Evolutionary conservation across 1,140 invertebrate genomes (phyloP).

Genomic region (Atopsyche davidsoni): DNA sequence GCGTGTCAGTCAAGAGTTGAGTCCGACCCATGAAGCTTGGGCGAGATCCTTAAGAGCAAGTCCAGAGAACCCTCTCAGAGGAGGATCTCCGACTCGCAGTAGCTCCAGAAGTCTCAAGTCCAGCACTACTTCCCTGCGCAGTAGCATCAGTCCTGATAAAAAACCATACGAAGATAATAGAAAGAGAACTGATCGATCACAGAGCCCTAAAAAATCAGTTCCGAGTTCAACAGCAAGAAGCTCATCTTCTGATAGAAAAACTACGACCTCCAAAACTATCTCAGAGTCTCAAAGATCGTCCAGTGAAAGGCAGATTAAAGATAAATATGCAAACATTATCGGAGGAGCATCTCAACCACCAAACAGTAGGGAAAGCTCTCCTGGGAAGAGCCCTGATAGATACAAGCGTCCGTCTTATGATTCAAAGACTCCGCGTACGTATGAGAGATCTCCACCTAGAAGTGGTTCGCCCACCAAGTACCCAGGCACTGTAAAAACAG

Average conservation of each 20-base stretch:
- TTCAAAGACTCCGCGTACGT: conserved; percentile 3
- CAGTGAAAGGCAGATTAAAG: not conserved
- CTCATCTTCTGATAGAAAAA: conserved; percentile 32
- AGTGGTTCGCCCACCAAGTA: conserved; percentile 14
- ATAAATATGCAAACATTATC: conserved; percentile 2
- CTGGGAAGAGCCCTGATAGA: conserved; percentile 14
- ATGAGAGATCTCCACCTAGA: conserved; percentile 1
- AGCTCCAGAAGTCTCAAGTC: conserved; percentile 37
- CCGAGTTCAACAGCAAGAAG: conserved; percentile 20
- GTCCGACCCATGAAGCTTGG: conserved; percentile 64
- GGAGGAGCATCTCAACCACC: not conserved
- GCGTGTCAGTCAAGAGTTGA: conserved; percentile 56
- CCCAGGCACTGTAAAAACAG: not conserved
- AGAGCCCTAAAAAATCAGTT: conserved; percentile 26
- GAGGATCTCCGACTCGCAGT: conserved; percentile 42
- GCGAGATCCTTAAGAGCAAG: conserved; percentile 60
- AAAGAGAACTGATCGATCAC: conserved; percentile 16
- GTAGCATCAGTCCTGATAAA: conserved; percentile 52
- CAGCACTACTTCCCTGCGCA: conserved; percentile 47
- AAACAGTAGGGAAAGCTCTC: conserved; percentile 15
- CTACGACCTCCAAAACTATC: conserved; percentile 4
- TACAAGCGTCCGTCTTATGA: not conserved
- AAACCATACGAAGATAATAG: conserved; percentile 21
- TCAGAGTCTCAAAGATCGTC: conserved; percentile 1
- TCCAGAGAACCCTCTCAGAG: conserved; percentile 49